Evolutionary conservation across 2,113 vertebrate species (phyloP).

Genomic region (Gymnogyps californianus): DNA sequence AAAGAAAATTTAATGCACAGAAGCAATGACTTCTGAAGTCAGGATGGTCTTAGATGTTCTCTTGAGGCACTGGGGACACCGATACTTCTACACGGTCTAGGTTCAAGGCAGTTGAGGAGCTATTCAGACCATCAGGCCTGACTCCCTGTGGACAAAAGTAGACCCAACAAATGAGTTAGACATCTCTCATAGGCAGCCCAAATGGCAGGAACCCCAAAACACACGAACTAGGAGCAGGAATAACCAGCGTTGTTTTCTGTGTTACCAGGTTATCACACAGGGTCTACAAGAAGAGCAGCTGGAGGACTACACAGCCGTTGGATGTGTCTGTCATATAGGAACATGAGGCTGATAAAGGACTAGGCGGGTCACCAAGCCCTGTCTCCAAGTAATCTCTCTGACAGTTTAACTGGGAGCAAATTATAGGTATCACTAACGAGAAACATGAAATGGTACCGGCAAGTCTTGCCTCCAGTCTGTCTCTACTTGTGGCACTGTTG

Average conservation of each 20-base stretch:
- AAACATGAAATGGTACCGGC: not conserved
- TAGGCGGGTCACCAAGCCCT: not conserved
- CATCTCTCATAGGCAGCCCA: not conserved
- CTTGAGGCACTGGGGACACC: not conserved
- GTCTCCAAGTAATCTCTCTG: constrained; percentile 16
- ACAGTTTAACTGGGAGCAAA: constrained; percentile 7
- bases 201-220: not conserved
- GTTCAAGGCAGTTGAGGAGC: not conserved
- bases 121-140: not conserved
- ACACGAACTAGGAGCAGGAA: not conserved
- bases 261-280: not conserved
- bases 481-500: not conserved
- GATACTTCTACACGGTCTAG: not conserved
- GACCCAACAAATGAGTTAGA: not conserved
- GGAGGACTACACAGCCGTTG: not conserved
- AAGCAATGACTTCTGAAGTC: not conserved
- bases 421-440: constrained; percentile 14
- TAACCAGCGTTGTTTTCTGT: not conserved
- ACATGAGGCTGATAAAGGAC: not conserved
- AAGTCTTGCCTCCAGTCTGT: constrained; percentile 7
- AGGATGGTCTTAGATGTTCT: not conserved
- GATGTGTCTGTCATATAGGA: not conserved
- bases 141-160: not conserved
- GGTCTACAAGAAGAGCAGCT: not conserved
- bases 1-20: not conserved